A percentile compares a stretch with the other conserved stretches of the same genome.
phyloP scores from a whole-genome alignment of 1,140 invertebrate genomes.

The Hermetia illucens region DNA sequence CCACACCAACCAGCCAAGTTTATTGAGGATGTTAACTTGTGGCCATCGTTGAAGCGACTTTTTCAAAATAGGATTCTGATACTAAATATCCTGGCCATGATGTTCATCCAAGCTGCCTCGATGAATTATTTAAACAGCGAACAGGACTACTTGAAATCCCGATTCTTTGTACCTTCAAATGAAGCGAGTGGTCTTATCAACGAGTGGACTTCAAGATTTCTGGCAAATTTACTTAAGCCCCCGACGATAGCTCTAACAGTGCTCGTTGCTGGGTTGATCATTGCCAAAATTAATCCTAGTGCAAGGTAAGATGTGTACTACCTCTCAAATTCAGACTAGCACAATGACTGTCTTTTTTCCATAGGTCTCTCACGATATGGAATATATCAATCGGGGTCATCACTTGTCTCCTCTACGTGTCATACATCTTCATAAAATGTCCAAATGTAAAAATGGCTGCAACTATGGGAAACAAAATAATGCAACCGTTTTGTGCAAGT shows the following conservation, averaged over 20 bases:
- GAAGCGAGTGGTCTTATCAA: slow-evolving; percentile 39
- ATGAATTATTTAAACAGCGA: slow-evolving; percentile 40
- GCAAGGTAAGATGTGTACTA: slow-evolving; percentile 19
- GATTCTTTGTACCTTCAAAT: slow-evolving; percentile 40
- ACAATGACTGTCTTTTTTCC: background rate
- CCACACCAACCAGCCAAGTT: slow-evolving; percentile 20
- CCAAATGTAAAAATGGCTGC: slow-evolving; percentile 31
- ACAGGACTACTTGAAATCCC: slow-evolving; percentile 41
- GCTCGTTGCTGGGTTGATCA: slow-evolving; percentile 43
- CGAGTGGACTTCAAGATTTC: slow-evolving; percentile 35
- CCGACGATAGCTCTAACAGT: slow-evolving; percentile 43
- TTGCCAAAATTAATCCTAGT: slow-evolving; percentile 40
- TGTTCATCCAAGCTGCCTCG: slow-evolving; percentile 39
- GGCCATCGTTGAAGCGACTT: slow-evolving; percentile 38
- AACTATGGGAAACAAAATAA: slow-evolving; percentile 26
- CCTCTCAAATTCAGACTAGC: background rate
- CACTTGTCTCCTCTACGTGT: slow-evolving; percentile 35
- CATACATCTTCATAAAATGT: slow-evolving; percentile 45
- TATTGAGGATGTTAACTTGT: slow-evolving; percentile 32
- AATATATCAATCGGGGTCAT: slow-evolving; percentile 37
- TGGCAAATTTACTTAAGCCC: slow-evolving; percentile 41
- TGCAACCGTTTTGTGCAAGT: slow-evolving; percentile 40
- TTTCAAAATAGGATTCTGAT: slow-evolving; percentile 44
- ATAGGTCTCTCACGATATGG: slow-evolving; percentile 33
- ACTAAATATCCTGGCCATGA: slow-evolving; percentile 38